A percentile compares a stretch with the other conserved stretches of the same genome.
Conservation (phyloP, 2,888 invertebrate genomes). For the Bugula neritina region DNA sequence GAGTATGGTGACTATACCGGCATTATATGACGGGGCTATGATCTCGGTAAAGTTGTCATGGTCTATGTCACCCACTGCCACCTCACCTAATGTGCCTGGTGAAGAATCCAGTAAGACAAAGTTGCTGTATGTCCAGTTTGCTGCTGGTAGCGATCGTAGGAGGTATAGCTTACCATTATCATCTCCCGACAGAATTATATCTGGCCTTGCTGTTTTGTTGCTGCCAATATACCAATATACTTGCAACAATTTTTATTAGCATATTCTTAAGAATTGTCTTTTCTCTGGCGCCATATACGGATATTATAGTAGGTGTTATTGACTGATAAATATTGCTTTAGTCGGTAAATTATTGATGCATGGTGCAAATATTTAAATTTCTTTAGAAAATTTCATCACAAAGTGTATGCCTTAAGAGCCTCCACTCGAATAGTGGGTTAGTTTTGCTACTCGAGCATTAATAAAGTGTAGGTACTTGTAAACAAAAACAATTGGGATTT, state of each 20-base stretch:
- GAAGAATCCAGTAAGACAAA: slow-evolving; percentile 35
- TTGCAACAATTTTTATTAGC: not conserved
- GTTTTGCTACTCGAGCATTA: no score
- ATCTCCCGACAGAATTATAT: slow-evolving; percentile 41
- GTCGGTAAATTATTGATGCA: no score
- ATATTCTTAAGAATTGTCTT: no score
- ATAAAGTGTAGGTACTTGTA: no score
- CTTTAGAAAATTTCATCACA: no score
- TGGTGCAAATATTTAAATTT: no score
- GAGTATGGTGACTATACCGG: slow-evolving; percentile 32
- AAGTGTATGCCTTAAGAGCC: no score
- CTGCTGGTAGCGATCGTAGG: slow-evolving; percentile 33
- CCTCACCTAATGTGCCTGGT: slow-evolving; percentile 38
- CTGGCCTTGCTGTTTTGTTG: slow-evolving; percentile 32
- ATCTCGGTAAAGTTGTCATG: slow-evolving; percentile 38
- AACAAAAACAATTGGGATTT: no score
- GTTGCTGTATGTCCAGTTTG: slow-evolving; percentile 37
- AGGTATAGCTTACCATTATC: slow-evolving; percentile 40
- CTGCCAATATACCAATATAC: not conserved
- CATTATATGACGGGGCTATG: slow-evolving; percentile 39
- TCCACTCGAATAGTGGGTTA: no score
- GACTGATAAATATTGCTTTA: no score
- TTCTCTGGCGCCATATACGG: no score
- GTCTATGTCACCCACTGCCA: slow-evolving; percentile 38
- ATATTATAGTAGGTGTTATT: no score